Evolutionary conservation across 2,113 vertebrate genomes (phyloP).

Genomic region (Triplophysa dalaica): DNA sequence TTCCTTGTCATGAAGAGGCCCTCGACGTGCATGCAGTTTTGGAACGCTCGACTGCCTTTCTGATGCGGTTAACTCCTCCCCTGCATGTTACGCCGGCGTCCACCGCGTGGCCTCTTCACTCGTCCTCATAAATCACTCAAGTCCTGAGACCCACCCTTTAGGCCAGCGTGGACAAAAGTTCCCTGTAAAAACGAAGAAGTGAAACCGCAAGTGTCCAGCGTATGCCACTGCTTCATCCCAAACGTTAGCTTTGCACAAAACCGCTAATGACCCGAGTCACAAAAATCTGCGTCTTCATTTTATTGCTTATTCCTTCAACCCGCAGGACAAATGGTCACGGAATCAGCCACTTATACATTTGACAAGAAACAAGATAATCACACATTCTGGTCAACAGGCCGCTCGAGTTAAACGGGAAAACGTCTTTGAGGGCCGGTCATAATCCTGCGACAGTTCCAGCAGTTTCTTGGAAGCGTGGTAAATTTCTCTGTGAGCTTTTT

Average conservation of each 20-base stretch:
- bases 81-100: conserved; percentile 43
- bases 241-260: conserved; percentile 56
- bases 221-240: conserved; percentile 51
- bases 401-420: conserved; percentile 60
- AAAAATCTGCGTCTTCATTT: conserved; percentile 49
- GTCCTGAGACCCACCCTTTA: conserved; percentile 32
- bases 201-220: conserved; percentile 45
- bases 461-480: conserved; percentile 68
- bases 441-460: conserved; percentile 58
- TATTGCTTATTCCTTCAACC: conserved; percentile 42
- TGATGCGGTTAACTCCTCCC: conserved; percentile 39
- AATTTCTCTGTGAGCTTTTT: conserved; percentile 62
- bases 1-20: conserved; percentile 46
- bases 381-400: conserved; percentile 52
- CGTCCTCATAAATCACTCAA: conserved; percentile 58
- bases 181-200: conserved; percentile 56
- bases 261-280: conserved; percentile 55
- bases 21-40: conserved; percentile 1
- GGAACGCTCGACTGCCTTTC: conserved; percentile 38
- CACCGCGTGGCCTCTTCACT: conserved; percentile 27
- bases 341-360: conserved; percentile 45
- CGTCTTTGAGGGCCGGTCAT: conserved; percentile 19
- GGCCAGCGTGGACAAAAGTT: conserved; percentile 48
- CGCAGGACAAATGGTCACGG: conserved; percentile 43
- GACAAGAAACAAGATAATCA: conserved; percentile 58